Base-by-base conservation (phyloP, 2,113 vertebrate genomes). In the Anthoscopus minutus region DNA sequence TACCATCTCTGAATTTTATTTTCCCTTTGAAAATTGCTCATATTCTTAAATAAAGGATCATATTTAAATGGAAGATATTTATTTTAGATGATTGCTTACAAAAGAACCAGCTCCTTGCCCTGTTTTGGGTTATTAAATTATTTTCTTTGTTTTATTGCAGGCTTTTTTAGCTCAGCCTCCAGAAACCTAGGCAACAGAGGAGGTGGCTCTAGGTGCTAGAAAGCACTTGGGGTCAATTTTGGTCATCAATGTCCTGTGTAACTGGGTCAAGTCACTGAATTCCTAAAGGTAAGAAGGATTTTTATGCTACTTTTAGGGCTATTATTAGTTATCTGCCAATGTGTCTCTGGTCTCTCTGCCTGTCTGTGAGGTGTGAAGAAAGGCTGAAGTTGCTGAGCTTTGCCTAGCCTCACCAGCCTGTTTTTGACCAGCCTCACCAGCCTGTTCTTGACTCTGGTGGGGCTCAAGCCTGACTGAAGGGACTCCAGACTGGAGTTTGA, bases 21-120 rank as follows among this genome's bases (percentile, higher is more conserved):
- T 92, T 90, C 64, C 22, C 38, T 62, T 81, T 47, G 88, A 72
- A 91, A 94, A 88, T 23, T 28, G 21, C 42, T 88, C 38, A 9
- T 64, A 15, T 66, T 69, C 30, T 93, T 93, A 90, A 95, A 50
- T 31, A 58, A 86, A 93, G 30, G 15, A 42, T 50, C 8, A 2
- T 54, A 54, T 81, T 92, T 58, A 83, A 85, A 70, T n/a, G 42
- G 79, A 80, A 94, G 86, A 74, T 78, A 83, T 82, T 86, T 77
- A 11, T 89, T 95, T 88, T 54, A 44, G 47, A 90, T 53, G 6
- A 37, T 45, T 76, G 56, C n/a, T 82, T 93, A 86, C 58, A 37
- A 83, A 92, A 61, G 54, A 96, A 60, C 11, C 37, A 24, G 7
- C 83, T 94, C 33, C n/a, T 95, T 83, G 64, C 11, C 13, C 38